These are phyloP conservation scores for Cheirogaleus medius DNA, from an alignment of 2,113 vertebrate genomes.

Conservation along the genomic window DNA sequence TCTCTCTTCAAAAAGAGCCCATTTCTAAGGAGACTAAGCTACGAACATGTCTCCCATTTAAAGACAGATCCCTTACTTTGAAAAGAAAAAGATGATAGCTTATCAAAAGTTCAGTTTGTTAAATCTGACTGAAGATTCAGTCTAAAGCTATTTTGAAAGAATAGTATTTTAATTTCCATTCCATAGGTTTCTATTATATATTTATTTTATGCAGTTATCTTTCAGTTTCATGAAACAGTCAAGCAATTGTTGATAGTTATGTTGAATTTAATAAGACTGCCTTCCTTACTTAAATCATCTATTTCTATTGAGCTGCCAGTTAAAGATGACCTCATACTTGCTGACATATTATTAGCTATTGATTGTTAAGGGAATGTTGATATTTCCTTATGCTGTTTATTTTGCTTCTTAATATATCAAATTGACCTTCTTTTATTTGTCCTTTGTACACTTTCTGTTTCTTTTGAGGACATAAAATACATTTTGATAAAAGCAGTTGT, in stretches of 20 bases:
- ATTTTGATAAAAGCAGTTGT: slow-evolving; percentile 10
- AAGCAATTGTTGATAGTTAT: neutral
- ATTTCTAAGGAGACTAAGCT: neutral
- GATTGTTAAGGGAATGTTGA: neutral
- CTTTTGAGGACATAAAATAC: neutral
- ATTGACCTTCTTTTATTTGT: neutral
- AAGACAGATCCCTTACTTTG: neutral
- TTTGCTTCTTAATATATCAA: slow-evolving; percentile 46
- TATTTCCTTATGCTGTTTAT: slow-evolving; percentile 15
- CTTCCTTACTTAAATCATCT: neutral
- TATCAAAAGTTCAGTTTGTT: slow-evolving; percentile 36
- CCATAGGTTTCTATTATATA: neutral
- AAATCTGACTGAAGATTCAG: neutral
- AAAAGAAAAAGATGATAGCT: neutral
- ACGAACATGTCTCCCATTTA: neutral
- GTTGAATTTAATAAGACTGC: slow-evolving; percentile 4
- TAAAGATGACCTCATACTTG: slow-evolving; percentile 47
- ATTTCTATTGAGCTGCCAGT: neutral
- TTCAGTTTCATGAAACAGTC: slow-evolving; percentile 29
- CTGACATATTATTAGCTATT: slow-evolving; percentile 1
- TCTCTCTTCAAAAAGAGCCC: neutral
- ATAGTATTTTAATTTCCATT: neutral
- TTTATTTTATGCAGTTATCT: slow-evolving; percentile 36
- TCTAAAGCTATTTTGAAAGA: slow-evolving; percentile 12
- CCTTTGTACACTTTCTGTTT: slow-evolving; percentile 4